Evolutionary conservation across 2,113 vertebrate species (phyloP), one percentile per base, ranked within the genome.

Genomic region (Euleptes europaea): DNA sequence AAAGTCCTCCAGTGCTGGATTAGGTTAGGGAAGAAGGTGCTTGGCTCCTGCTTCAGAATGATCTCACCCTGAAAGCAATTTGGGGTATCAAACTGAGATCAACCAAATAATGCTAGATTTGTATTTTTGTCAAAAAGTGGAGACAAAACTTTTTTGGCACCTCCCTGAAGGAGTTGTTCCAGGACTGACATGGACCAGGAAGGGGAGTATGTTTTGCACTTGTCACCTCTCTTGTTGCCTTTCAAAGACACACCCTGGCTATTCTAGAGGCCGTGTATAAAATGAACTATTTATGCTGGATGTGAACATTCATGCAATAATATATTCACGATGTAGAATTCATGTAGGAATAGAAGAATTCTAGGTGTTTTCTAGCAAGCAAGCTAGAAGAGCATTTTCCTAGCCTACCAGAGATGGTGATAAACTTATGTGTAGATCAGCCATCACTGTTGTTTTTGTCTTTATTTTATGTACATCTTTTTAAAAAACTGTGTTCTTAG

Each of bases 141-240:
- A 5, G 71, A 76, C 88, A 88, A 77, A 87, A 84, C 88, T 26
- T 49, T 92, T 67, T 80, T 90, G 83, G 85, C 65, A 91, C 86
- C 60, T 75, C 74, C 19, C 80, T 1, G 6, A 65, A 65, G 49
- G 69, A 49, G 51, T 77, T 73, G 74, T 84, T 86, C 77, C 31
- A 83, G 71, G 51, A 38, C 44, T 44, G 31, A 26, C 80, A n/a
- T 21, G 14, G 63, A 23, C 47, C 44, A 57, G 81, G 47, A 67
- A 15, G 31, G 31, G 60, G 17, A 83, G 63, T 80, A 19, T 40
- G 47, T n/a, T 67, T 69, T 69, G 8, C 31, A 47, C 9, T 67
- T 69, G 74, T 84, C 63, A 49, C 42, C 40, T 51, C 44, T 35
- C 42, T 74, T 42, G 26, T n/a, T 80, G 5, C 31, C 33, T 11